Base-by-base conservation (phyloP, 2,113 vertebrate species). In the Anser brachyrhynchus region DNA sequence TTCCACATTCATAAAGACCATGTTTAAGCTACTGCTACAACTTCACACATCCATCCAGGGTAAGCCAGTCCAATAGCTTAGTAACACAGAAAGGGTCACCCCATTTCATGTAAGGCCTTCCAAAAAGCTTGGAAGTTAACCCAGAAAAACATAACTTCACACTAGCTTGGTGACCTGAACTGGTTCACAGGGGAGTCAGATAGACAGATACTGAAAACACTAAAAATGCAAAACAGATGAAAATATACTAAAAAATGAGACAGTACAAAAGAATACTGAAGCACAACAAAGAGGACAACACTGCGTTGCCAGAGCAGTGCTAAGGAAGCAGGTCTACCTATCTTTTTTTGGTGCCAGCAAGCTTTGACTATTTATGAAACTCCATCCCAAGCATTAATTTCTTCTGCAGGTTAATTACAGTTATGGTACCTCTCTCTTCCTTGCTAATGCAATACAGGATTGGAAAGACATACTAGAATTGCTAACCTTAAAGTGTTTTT, bases 251-350 rank as follows among this genome's bases (percentile, higher is more conserved):
- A 62, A 62, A 61, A 61, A 61, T 9, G 58, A 61, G 58, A 9
- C 13, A 35, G 15, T 25, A 62, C 22, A 37, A 26, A 62, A 62
- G 0, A 19, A 70, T 26, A 26, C 7, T n/a, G 59, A 18, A 55
- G n/a, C 69, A 76, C 14, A 61, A 51, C 62, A 64, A 23, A 44
- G 37, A 75, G 9, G 31, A 46, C 28, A 80, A 41, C 71, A 52
- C 17, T 0, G 0, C 16, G 31, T 0, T 3, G 29, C 11, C 33
- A 37, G 41, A 58, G 54, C 25, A 59, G 22, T 4, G 11, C 25
- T n/a, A 83, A 74, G 9, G 14, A 74, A 33, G 51, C 14, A 71
- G 55, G n/a, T 51, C 23, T 29, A 76, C 5, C 0, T 13, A 29
- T 1, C 3, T 5, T 65, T 73, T 77, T 84, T 29, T 28, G 5